Conservation (phyloP, 2,797 vertebrate species). For the Hozukius guyotensis region DNA sequence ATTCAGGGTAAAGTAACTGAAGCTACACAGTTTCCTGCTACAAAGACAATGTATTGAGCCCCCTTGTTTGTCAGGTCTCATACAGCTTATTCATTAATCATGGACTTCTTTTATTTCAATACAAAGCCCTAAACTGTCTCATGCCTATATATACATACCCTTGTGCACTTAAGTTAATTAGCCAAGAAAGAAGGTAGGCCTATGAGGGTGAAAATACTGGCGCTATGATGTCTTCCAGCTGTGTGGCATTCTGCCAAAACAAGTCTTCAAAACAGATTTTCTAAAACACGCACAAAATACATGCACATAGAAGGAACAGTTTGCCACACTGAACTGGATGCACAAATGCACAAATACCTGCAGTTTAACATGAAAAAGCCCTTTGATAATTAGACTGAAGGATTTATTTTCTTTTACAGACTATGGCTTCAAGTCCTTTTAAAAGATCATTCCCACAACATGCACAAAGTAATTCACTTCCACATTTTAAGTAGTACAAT, state of each 20-base stretch:
- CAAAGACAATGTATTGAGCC: no score
- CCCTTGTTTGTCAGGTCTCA: no score
- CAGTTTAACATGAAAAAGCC: not conserved
- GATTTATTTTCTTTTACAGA: not conserved
- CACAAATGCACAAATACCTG: not conserved
- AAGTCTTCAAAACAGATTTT: conserved; percentile 19
- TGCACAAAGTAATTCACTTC: not conserved
- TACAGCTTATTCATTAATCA: not conserved
- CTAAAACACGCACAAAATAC: not conserved
- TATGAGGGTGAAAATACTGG: conserved; percentile 22
- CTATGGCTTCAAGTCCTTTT: not conserved
- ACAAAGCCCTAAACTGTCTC: conserved; percentile 1
- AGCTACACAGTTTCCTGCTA: no score
- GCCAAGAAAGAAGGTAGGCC: conserved; percentile 8
- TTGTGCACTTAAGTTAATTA: conserved; percentile 4
- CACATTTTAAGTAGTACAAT: not conserved
- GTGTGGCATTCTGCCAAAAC: conserved; percentile 23
- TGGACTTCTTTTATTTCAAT: not conserved
- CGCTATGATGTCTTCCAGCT: conserved; percentile 34
- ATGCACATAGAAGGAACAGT: not conserved
- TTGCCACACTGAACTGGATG: not conserved
- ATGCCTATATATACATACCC: not conserved
- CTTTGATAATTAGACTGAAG: not conserved
- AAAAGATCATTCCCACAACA: not conserved
- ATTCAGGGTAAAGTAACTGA: no score